Base-by-base conservation (phyloP, 92 coral and sea anemone genomes). In the Epizoanthus stellaris region DNA sequence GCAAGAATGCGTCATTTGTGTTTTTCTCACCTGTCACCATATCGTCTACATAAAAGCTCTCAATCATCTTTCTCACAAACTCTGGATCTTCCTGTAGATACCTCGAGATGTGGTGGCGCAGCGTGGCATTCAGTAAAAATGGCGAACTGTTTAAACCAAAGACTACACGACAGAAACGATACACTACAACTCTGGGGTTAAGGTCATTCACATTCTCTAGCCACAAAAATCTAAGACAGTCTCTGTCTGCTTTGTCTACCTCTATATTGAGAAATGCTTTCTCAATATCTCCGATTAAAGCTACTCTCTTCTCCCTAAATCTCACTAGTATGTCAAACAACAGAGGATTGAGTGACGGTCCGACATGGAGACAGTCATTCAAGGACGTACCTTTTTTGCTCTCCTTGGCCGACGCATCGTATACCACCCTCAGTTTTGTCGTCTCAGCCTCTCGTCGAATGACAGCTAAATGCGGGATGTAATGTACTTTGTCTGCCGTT, bases 181-280 rank as follows among this genome's bases (percentile, higher is more conserved):
- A 83, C 1, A 67, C 77, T 9, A 76, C 52, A 3, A 49, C 42
- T 5, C 67, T 70, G 38, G 71, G 23, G 17, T 82, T 72, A 16
- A 58, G 66, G 56, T 68, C 73, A 7, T 59, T 56, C 40, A 76
- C 49, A 62, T 76, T 71, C 10, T 87, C 81, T 59, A 84, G 56
- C 91, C 93, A 82, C 82, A 91, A 58, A 83, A 91, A 90, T 42
- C 91, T 69, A 25, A 90, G 76, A 61, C 88, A 82, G 70, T 90
- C 88, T 25, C 93, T 52, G 71, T 91, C 93, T 20, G 82, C 66
- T 14, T 87, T 20, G 45, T 87, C 90, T 54, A 61, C 82, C 38
- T 89, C 92, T 15, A 89, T 63, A 6, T 77, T 89, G 9, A 89
- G 68, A 47, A 89, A 89, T 6, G 92, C 89, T 57, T 89, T 89